These are phyloP conservation scores for Ginglymostoma cirratum DNA, from an alignment of 2,113 vertebrate genomes.

Conservation along the genomic window DNA sequence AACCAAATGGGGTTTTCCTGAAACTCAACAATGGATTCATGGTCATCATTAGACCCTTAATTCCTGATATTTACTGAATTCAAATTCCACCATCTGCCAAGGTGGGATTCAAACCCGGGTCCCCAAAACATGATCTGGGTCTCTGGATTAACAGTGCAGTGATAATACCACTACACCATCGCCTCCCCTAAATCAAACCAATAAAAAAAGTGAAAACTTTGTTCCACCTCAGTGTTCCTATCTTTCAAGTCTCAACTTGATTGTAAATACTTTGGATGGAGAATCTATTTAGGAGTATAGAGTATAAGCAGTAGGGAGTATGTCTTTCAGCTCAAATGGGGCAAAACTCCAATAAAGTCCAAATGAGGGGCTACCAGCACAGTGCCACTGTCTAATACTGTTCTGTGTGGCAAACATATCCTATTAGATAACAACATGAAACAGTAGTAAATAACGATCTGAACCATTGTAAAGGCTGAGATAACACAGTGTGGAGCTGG, in stretches of 20 bases:
- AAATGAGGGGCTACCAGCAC: neutral
- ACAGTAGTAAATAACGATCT: neutral
- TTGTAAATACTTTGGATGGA: conserved; percentile 4
- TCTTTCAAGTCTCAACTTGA: neutral
- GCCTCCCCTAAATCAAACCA: neutral
- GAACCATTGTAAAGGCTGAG: neutral
- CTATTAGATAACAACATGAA: neutral
- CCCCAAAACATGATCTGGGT: too few species aligned
- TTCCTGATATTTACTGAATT: too few species aligned
- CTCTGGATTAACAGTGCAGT: too few species aligned
- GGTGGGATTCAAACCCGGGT: too few species aligned
- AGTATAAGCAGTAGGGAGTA: neutral
- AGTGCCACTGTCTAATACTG: neutral
- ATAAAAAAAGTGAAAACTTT: neutral
- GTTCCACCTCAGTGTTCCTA: neutral
- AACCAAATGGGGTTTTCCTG: too few species aligned
- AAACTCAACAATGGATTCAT: too few species aligned
- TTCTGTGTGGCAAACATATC: neutral
- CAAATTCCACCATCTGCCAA: too few species aligned
- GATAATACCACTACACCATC: too few species aligned
- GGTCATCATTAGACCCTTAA: too few species aligned
- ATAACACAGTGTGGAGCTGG: too few species aligned
- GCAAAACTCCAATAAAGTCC: neutral
- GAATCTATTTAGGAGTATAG: neutral
- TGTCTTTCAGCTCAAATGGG: neutral